Base-by-base conservation (phyloP, 1,140 invertebrate genomes). In the Coelopa frigida region DNA sequence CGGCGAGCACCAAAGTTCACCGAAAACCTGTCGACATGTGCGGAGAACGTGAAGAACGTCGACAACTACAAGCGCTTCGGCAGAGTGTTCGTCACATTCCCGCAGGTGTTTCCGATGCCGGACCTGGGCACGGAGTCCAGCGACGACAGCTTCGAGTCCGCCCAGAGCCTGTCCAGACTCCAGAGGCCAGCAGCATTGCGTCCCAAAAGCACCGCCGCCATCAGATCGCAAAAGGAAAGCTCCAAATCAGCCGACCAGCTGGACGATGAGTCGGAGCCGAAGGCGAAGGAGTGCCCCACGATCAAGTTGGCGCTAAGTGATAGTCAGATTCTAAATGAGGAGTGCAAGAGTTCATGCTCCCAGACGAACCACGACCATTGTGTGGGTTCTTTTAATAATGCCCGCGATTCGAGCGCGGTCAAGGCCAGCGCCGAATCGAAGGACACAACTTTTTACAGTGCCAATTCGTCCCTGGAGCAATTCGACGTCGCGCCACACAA, bases 1-100 rank as follows among this genome's bases (percentile, higher is more conserved):
- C 62, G 80, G 40, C 69, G 80, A 40, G 81, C 80, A 3, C 79
- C 79, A 2, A 82, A 82, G 58, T 81, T 82, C 40, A 72, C 72
- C 20, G 78, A 78, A 50, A 81, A 78, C 61, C 66, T 83, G 17
- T 76, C 78, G 8, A 79, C 75, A 23, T 81, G 80, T 59, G 80
- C 80, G 27, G 80, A 82, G 58, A 80, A 83, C 15, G 62, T 33
- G 8, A 51, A 59, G 11, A 60, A 63, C 29, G 29, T 61, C 23
- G 67, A 69, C 29, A 60, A 65, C 42, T 70, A 70, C 21, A 70
- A 70, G 49, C 55, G 67, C 3, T 41, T 70, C 57, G 67, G 67
- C 4, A 53, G 67, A 7, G 58, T 70, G 15, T 69, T 70, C 26
- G 53, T 69, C 17, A 69, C 61, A 22, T 66, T 61, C 44, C 67